Evolutionary conservation across 2,113 vertebrate genomes (phyloP).

Genomic region (Stictonetta naevosa): DNA sequence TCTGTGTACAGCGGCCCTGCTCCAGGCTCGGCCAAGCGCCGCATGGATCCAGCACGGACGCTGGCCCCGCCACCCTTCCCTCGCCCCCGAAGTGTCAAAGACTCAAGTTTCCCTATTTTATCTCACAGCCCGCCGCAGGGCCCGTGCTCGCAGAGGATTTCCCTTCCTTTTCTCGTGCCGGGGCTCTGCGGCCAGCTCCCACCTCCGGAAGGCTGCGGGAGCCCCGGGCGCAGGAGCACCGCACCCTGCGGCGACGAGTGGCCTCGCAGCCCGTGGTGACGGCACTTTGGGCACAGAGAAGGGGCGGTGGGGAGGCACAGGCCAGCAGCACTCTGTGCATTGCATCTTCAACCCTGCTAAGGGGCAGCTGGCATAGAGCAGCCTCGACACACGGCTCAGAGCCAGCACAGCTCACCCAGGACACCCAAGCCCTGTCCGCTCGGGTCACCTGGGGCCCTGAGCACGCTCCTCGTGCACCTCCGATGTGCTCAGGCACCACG

Average conservation of each 20-base stretch:
- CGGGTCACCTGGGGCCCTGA: background rate
- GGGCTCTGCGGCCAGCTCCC: no score
- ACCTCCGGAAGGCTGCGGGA: background rate
- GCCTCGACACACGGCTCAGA: background rate
- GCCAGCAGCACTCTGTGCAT: no score
- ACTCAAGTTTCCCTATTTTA: background rate
- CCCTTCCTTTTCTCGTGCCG: background rate
- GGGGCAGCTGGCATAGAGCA: background rate
- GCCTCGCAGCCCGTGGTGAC: background rate
- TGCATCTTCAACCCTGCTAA: rapidly evolving
- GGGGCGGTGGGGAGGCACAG: background rate
- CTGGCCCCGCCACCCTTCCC: background rate
- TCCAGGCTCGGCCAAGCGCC: slow-evolving; percentile 1
- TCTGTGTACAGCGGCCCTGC: slow-evolving; percentile 41
- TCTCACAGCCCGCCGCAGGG: background rate
- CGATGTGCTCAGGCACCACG: rapidly evolving
- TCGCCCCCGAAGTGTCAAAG: rapidly evolving
- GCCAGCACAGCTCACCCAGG: background rate
- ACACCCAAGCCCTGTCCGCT: background rate
- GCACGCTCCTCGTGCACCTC: background rate
- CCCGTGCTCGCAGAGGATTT: background rate
- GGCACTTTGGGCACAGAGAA: no score
- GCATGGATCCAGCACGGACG: rapidly evolving
- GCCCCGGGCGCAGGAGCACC: background rate
- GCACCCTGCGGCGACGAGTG: background rate